Conservation (phyloP, 2,888 invertebrate genomes). For the Andrena trimmerana region DNA sequence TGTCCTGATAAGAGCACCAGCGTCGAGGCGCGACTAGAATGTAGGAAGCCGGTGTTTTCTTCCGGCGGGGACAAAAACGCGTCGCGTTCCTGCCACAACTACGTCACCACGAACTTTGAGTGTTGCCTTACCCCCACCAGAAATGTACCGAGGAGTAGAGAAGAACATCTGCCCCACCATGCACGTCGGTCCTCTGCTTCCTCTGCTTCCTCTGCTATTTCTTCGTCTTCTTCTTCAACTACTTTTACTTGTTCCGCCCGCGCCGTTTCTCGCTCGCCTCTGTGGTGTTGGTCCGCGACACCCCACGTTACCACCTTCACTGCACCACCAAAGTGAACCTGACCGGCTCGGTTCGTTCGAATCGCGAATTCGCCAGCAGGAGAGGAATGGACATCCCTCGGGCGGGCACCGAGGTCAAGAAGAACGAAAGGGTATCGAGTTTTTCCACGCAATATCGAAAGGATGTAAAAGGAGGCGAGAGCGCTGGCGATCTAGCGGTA, state of each 20-base stretch:
- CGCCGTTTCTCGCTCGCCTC: slow-evolving; percentile 34
- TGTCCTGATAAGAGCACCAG: slow-evolving; percentile 24
- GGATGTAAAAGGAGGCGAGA: background rate
- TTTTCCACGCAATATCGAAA: slow-evolving; percentile 2
- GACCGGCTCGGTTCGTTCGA: slow-evolving; percentile 16
- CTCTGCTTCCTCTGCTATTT: slow-evolving; percentile 61
- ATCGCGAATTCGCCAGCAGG: background rate
- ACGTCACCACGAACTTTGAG: slow-evolving; percentile 84
- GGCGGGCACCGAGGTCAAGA: background rate
- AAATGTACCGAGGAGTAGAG: slow-evolving; percentile 60
- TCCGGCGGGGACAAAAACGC: slow-evolving; percentile 79
- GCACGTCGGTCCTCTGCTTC: slow-evolving; percentile 39
- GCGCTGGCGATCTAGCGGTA: background rate
- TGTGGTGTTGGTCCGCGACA: slow-evolving; percentile 48
- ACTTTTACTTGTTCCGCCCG: background rate
- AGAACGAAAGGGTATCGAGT: background rate
- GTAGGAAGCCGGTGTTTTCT: slow-evolving; percentile 67
- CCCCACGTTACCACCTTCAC: slow-evolving; percentile 60
- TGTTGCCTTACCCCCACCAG: slow-evolving; percentile 82
- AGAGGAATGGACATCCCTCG: background rate
- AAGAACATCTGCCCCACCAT: slow-evolving; percentile 67
- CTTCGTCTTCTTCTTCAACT: slow-evolving; percentile 35
- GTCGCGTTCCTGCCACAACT: slow-evolving; percentile 82
- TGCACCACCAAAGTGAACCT: slow-evolving; percentile 43
- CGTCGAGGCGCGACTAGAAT: slow-evolving; percentile 42